Percentiles rank a stretch among this genome's conserved stretches.
Conservation (phyloP, 2,797 vertebrate genomes). For the Muraenolepis orangiensis region DNA sequence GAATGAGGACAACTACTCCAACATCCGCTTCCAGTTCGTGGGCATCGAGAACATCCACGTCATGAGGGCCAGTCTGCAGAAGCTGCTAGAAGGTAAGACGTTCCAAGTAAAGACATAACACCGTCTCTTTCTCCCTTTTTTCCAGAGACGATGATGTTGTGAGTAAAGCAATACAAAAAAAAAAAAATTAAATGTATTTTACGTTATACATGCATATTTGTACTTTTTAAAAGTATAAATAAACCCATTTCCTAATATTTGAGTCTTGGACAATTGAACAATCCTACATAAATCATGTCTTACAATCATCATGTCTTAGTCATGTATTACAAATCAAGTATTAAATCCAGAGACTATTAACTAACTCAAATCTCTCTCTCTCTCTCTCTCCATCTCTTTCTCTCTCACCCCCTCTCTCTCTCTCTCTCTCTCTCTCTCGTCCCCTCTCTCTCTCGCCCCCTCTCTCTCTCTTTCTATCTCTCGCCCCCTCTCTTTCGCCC, state of each 20-base stretch:
- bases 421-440: conserved; percentile 74
- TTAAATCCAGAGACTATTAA: not conserved
- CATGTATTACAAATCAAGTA: not conserved
- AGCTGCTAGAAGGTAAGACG: conserved; percentile 86
- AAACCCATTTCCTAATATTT: not conserved
- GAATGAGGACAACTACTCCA: conserved; percentile 98
- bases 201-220: too few species aligned
- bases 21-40: conserved; percentile 98
- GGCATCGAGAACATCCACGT: conserved; percentile 99
- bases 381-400: not conserved
- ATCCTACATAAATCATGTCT: too few species aligned
- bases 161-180: not conserved
- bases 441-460: conserved; percentile 16
- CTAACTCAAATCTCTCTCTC: not conserved
- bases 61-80: conserved; percentile 95
- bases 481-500: conserved; percentile 9
- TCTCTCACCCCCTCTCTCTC: conserved; percentile 12
- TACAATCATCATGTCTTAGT: too few species aligned
- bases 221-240: not conserved
- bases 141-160: not conserved
- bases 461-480: conserved; percentile 82
- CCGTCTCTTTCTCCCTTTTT: not conserved
- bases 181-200: too few species aligned
- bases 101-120: not conserved
- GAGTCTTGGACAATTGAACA: too few species aligned